Base-by-base conservation (phyloP, 1,140 invertebrate species). In the Phymorhynchus buccinoides region DNA sequence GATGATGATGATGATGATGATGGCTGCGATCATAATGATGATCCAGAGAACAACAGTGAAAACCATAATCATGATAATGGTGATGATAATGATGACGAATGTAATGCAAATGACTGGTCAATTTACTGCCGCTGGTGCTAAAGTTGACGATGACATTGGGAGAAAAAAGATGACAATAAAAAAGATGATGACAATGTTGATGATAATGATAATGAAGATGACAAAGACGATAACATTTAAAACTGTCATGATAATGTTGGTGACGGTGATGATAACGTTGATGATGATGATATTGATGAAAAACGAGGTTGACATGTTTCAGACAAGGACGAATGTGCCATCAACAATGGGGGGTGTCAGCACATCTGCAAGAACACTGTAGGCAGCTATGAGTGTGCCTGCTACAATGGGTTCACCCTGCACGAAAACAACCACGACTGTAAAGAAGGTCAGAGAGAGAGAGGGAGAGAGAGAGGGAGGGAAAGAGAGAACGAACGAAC, bases 301-400 rank as follows among this genome's bases (percentile, higher is more conserved):
- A 27, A 62, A 22, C 56, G n/a, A 27, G n/a, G 56, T 18, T 16
- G 56, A 22, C n/a, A 27, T 22, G 56, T 91, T 84, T 4, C 91
- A 96, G 97, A 99, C 93, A 97, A 98, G 94, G 98, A 99, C 92
- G 98, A 99, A 93, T 99, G 98, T 94, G 96, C 97, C 0, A 95
- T 96, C 42, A 96, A 98, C 90, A 99, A 99, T 92, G 98, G 98
- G 1, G 98, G 98, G 0, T 99, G 98, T 93, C 97, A 99, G 92
- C 98, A 99, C 91, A 97, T 99, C 87, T 99, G 98, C 91, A 95
- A 96, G 86, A 99, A 99, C 93, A 99, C 97, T 0, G 96, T 99
- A 77, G 98, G 98, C 0, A 98, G 97, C 0, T 99, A 98, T 93
- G 95, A 96, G 84, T 99, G 98, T 91, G 96, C 96, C 12, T 99